phyloP scores from a whole-genome alignment of 2,888 invertebrate genomes.

The Helleia helle region DNA sequence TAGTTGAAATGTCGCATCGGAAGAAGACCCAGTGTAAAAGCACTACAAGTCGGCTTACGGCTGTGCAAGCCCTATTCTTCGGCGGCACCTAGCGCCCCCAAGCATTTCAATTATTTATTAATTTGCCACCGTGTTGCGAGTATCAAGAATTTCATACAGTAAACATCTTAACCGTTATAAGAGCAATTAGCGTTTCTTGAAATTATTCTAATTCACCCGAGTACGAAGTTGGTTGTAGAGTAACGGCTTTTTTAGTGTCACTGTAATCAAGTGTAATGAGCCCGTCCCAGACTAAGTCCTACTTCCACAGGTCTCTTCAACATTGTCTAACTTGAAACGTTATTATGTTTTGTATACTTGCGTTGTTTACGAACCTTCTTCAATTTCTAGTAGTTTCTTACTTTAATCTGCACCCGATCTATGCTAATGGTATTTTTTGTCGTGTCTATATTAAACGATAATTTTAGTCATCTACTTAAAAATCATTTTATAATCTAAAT shows the following conservation, averaged over 20 bases:
- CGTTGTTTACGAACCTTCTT: conserved; percentile 1
- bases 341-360: not conserved
- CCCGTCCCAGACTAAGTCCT: not conserved
- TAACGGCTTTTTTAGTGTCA: conserved; percentile 1
- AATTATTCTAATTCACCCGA: conserved; percentile 4
- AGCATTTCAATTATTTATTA: conserved; percentile 58
- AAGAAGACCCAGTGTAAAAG: conserved; percentile 16
- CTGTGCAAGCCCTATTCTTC: conserved; percentile 34
- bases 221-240: not conserved
- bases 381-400: not conserved
- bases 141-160: conserved; percentile 27
- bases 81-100: conserved; percentile 45
- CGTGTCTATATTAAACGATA: too few relatives aligned
- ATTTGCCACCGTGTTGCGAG: conserved; percentile 29
- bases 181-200: conserved; percentile 16
- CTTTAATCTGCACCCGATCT: not conserved
- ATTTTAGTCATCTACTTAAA: too few relatives aligned
- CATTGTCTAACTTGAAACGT: conserved; percentile 1
- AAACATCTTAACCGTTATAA: conserved; percentile 18
- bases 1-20: too few relatives aligned
- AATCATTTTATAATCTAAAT: too few relatives aligned
- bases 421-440: too few relatives aligned
- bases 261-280: conserved; percentile 6
- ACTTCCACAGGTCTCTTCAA: conserved; percentile 9
- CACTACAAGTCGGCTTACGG: conserved; percentile 19